phyloP scores from a whole-genome alignment of 2,113 vertebrate genomes.

The Corythornis cristatus region DNA sequence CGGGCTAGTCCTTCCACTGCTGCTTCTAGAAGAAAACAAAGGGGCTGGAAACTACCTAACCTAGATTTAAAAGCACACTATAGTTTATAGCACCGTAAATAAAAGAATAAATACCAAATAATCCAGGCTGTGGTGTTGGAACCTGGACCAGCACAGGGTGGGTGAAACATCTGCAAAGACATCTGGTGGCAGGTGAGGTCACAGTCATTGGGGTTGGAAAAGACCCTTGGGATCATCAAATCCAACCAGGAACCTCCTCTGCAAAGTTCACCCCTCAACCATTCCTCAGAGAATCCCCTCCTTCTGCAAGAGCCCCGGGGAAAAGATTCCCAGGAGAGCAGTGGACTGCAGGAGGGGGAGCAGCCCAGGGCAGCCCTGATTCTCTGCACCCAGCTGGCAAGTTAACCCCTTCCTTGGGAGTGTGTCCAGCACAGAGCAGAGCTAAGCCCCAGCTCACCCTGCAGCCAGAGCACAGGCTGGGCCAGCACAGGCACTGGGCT shows the following conservation, averaged over 20 bases:
- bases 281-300: not conserved
- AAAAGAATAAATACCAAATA: not conserved
- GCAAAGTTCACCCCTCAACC: too few species aligned
- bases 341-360: not conserved
- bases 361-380: rapidly evolving
- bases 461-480: not conserved
- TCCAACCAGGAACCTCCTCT: too few species aligned
- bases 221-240: too few species aligned
- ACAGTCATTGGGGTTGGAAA: too few species aligned
- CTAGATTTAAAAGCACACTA: not conserved
- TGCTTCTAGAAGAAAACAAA: not conserved
- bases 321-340: not conserved
- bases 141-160: not conserved
- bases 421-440: not conserved
- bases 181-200: not conserved
- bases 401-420: not conserved
- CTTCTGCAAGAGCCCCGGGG: not conserved
- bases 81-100: not conserved
- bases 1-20: rapidly evolving
- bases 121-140: not conserved
- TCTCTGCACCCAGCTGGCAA: not conserved
- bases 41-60: not conserved
- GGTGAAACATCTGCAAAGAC: not conserved
- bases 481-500: not conserved
- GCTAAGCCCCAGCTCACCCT: not conserved